Conservation (phyloP, 2,888 invertebrate species). For the Halocaridina rubra region DNA sequence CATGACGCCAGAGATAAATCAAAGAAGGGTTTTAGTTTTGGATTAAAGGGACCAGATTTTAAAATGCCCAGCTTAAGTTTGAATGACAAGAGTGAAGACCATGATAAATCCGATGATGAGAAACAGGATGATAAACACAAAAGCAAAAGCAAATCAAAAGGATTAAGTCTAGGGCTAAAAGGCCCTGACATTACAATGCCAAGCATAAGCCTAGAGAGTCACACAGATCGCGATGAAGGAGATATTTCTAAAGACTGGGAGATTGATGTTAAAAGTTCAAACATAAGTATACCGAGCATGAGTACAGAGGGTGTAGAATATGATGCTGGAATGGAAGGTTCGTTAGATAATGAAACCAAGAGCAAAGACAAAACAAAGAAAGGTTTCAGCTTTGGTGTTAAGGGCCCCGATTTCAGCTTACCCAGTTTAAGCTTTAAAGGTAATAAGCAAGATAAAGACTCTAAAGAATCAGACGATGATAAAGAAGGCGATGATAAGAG, state of each 20-base stretch:
- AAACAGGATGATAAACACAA: not conserved
- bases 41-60: not conserved
- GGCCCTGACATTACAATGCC: not conserved
- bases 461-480: not conserved
- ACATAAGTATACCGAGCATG: too few species aligned
- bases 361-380: not conserved
- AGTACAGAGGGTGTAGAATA: too few species aligned
- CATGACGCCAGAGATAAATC: not conserved
- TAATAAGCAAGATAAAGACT: too few species aligned
- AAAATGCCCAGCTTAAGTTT: constrained; percentile 14
- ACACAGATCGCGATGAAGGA: too few species aligned
- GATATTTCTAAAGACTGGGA: not conserved
- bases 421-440: not conserved
- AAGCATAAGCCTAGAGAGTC: not conserved
- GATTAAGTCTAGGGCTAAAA: not conserved
- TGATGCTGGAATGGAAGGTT: too few species aligned
- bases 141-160: too few species aligned
- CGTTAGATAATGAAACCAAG: too few species aligned
- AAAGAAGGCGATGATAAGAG: too few species aligned
- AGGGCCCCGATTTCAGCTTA: not conserved
- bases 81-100: not conserved
- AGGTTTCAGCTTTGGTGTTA: not conserved
- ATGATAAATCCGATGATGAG: not conserved
- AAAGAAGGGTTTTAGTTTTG: not conserved
- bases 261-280: not conserved